phyloP scores from a whole-genome alignment of 2,113 vertebrate genomes.

The Elachura formosa region DNA sequence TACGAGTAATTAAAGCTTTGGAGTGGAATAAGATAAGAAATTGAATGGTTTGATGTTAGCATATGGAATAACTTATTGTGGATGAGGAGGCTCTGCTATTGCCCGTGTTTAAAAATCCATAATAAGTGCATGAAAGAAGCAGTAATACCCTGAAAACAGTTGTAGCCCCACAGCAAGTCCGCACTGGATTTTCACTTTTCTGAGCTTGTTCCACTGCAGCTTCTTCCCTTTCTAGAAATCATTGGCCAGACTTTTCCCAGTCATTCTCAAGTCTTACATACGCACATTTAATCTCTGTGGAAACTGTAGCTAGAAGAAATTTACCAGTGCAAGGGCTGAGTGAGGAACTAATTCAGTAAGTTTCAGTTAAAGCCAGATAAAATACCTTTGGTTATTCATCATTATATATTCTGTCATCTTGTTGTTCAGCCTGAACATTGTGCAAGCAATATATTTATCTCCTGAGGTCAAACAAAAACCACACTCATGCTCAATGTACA shows the following conservation, averaged over 20 bases:
- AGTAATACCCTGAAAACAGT: background rate
- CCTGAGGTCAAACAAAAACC: background rate
- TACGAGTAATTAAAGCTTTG: constrained; percentile 21
- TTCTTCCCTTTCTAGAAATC: background rate
- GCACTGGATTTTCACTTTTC: background rate
- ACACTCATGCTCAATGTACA: background rate
- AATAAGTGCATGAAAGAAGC: background rate
- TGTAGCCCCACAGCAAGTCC: background rate
- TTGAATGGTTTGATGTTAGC: background rate
- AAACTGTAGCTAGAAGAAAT: background rate
- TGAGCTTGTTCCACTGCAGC: background rate
- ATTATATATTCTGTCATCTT: background rate
- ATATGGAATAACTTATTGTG: background rate
- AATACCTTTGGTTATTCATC: background rate
- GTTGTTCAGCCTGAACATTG: background rate
- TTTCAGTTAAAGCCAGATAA: background rate
- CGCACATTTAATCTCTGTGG: background rate
- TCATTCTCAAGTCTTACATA: background rate
- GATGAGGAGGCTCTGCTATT: background rate
- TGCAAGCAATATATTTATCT: background rate
- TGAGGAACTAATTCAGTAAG: background rate
- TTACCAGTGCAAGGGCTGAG: background rate
- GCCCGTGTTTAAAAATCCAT: background rate
- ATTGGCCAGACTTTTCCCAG: background rate
- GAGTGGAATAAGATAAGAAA: background rate